A percentile compares a stretch with the other conserved stretches of the same genome.
Evolutionary conservation across 2,888 invertebrate species (phyloP).

Genomic region (Pristionchus fissidentatus): DNA sequence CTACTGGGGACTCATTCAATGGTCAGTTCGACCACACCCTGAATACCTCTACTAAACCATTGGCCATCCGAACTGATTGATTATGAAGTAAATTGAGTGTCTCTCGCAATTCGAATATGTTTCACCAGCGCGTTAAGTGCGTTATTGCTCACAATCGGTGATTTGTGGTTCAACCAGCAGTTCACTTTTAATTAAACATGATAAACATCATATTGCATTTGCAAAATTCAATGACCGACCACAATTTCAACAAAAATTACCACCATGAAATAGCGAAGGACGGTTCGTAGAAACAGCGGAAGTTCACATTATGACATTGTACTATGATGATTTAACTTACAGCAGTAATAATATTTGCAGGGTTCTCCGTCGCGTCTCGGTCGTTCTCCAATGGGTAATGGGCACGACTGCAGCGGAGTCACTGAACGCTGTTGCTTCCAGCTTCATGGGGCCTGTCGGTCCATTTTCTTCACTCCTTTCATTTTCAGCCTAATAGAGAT

Average conservation of each 20-base stretch:
- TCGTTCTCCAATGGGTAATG: slow-evolving; percentile 42
- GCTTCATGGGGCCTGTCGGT: slow-evolving; percentile 90
- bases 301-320: too few relatives aligned
- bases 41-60: neutral
- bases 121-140: too few relatives aligned
- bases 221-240: too few relatives aligned
- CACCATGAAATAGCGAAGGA: too few relatives aligned
- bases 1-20: slow-evolving; percentile 55
- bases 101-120: too few relatives aligned
- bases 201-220: neutral
- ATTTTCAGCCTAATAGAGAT: neutral
- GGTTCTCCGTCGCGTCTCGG: slow-evolving; percentile 36
- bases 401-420: slow-evolving; percentile 93
- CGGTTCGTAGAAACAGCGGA: too few relatives aligned
- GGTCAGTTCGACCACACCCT: slow-evolving; percentile 44
- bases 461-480: neutral
- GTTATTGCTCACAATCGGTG: too few relatives aligned
- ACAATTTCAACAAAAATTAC: too few relatives aligned
- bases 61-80: neutral
- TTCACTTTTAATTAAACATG: neutral
- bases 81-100: neutral
- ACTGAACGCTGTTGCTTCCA: slow-evolving; percentile 90
- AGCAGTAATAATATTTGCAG: neutral
- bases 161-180: neutral
- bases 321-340: neutral